A percentile compares a stretch with the other conserved stretches of the same genome.
These are phyloP conservation scores for Channa maculata DNA, from an alignment of 2,113 vertebrate genomes.

Conservation along the genomic window DNA sequence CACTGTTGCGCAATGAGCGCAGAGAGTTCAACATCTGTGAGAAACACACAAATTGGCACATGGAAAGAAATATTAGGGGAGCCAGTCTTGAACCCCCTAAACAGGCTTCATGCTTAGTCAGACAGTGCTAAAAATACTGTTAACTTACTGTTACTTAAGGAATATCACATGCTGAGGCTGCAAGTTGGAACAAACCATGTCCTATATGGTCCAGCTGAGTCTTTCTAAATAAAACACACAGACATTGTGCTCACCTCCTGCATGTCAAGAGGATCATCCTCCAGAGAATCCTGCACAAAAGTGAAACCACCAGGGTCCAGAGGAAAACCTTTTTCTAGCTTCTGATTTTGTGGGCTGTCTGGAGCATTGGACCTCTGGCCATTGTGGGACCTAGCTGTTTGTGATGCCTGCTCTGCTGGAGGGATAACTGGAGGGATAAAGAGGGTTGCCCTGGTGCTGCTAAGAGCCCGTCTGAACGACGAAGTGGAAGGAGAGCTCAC, in stretches of 20 bases:
- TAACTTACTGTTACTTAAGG: neutral
- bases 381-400: slow-evolving; percentile 62
- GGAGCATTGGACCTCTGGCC: slow-evolving; percentile 70
- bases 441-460: slow-evolving; percentile 76
- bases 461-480: slow-evolving; percentile 81
- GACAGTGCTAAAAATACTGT: neutral
- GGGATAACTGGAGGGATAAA: slow-evolving; percentile 71
- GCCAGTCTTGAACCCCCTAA: neutral
- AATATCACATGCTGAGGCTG: neutral
- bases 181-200: neutral
- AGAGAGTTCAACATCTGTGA: slow-evolving; percentile 92
- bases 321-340: slow-evolving; percentile 59
- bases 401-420: slow-evolving; percentile 58
- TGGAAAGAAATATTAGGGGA: neutral
- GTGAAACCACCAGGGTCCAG: slow-evolving; percentile 79
- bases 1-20: slow-evolving; percentile 88
- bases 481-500: slow-evolving; percentile 80
- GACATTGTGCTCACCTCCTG: slow-evolving; percentile 86
- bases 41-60: slow-evolving; percentile 1
- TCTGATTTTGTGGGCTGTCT: slow-evolving; percentile 69
- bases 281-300: slow-evolving; percentile 69
- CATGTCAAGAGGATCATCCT: slow-evolving; percentile 87
- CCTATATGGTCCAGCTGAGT: neutral
- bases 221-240: neutral
- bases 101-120: neutral